Evolutionary conservation across 2,888 invertebrate species (phyloP).

Genomic region (Poecilus cupreus): DNA sequence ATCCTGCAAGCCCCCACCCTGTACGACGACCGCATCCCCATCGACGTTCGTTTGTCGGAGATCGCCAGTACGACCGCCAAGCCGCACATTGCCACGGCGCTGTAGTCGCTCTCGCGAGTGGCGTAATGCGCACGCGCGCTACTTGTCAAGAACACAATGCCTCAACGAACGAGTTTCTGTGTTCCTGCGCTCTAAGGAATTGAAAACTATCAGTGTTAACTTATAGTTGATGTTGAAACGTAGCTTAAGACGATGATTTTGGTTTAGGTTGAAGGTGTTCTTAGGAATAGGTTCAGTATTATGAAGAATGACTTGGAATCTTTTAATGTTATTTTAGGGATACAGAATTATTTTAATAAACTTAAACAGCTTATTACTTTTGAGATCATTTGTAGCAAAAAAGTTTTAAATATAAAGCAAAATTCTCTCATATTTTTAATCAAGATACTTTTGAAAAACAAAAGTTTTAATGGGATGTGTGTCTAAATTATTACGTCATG

Average conservation of each 20-base stretch:
- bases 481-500: too few species aligned
- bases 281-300: neutral
- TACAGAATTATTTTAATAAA: too few species aligned
- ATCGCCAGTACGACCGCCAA: constrained; percentile 92
- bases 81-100: constrained; percentile 78
- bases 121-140: too few species aligned
- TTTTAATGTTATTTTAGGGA: neutral
- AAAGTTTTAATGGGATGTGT: too few species aligned
- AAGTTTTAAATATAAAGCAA: too few species aligned
- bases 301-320: neutral
- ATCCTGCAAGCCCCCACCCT: constrained; percentile 96
- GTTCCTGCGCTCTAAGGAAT: constrained; percentile 36
- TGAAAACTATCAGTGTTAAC: constrained; percentile 41
- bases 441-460: too few species aligned
- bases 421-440: too few species aligned
- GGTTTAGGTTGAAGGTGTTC: neutral
- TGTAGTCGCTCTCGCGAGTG: constrained; percentile 61
- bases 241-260: constrained; percentile 27
- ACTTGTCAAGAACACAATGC: constrained; percentile 3
- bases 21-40: constrained; percentile 92
- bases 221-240: constrained; percentile 33
- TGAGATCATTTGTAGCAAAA: too few species aligned
- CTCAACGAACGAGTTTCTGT: constrained; percentile 17
- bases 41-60: constrained; percentile 91
- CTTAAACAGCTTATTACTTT: too few species aligned